phyloP scores from a whole-genome alignment of 2,888 invertebrate genomes.

The Beris chalybata region DNA sequence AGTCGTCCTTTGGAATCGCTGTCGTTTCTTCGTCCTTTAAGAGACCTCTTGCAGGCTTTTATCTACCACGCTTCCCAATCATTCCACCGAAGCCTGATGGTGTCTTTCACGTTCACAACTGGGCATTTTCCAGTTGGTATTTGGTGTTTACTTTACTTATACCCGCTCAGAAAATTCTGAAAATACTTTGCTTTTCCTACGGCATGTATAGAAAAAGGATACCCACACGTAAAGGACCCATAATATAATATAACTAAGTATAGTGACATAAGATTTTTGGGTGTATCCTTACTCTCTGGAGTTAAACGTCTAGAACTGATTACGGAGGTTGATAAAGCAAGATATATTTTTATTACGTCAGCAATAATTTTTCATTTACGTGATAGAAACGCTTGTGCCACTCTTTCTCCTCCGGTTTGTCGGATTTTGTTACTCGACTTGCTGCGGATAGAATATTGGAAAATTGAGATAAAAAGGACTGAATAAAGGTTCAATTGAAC shows the following conservation, averaged over 20 bases:
- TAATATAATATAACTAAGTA: neutral
- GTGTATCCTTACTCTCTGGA: slow-evolving; percentile 13
- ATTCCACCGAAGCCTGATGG: no score
- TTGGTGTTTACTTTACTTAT: no score
- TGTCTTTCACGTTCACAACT: no score
- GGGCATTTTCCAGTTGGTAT: no score
- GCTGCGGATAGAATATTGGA: slow-evolving; percentile 18
- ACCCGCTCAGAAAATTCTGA: no score
- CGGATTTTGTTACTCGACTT: neutral
- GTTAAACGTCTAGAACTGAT: slow-evolving; percentile 27
- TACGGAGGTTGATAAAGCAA: slow-evolving; percentile 30
- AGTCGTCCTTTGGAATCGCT: no score
- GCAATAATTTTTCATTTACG: slow-evolving; percentile 33
- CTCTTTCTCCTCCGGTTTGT: neutral
- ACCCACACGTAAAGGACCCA: slow-evolving; percentile 4
- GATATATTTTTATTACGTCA: slow-evolving; percentile 31
- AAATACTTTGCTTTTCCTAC: neutral
- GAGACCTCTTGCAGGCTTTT: no score
- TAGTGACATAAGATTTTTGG: slow-evolving; percentile 4
- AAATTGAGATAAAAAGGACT: slow-evolving; percentile 30
- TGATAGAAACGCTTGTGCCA: slow-evolving; percentile 25
- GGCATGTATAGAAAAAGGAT: neutral
- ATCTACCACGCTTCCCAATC: no score
- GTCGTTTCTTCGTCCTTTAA: no score
- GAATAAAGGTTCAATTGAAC: slow-evolving; percentile 26